Conservation (phyloP, 2,113 vertebrate species). For the Engraulis encrasicolus region DNA sequence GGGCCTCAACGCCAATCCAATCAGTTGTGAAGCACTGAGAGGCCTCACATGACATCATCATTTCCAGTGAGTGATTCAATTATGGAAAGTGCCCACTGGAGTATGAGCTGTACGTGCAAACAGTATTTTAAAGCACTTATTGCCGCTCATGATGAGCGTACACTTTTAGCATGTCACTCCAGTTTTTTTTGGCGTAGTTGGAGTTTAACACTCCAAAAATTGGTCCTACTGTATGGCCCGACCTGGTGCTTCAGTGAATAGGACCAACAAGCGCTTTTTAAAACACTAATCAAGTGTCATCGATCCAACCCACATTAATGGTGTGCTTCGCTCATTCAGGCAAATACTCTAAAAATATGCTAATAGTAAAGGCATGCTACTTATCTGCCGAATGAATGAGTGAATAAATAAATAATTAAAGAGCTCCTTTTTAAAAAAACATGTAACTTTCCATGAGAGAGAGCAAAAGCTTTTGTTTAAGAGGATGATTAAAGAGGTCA, state of each 20-base stretch:
- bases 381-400: no score
- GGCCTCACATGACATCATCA: constrained; percentile 46
- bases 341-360: no score
- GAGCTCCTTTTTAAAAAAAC: no score
- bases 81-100: constrained; percentile 46
- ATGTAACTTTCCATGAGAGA: no score
- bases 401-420: no score
- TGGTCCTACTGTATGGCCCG: background rate
- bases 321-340: no score
- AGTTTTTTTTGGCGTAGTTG: constrained; percentile 1
- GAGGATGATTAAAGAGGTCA: background rate
- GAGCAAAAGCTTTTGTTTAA: background rate
- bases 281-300: background rate
- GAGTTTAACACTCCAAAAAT: background rate
- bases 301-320: background rate
- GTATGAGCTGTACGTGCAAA: constrained; percentile 5
- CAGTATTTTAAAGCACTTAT: constrained; percentile 18
- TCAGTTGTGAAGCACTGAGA: background rate
- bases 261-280: background rate
- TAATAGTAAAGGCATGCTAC: no score
- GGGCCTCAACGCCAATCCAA: constrained; percentile 9
- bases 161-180: constrained; percentile 2
- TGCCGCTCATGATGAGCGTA: background rate
- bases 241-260: background rate
- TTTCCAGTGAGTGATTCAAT: constrained; percentile 38